Conservation (phyloP, 2,797 vertebrate genomes). For the Emydoidea blandingii region DNA sequence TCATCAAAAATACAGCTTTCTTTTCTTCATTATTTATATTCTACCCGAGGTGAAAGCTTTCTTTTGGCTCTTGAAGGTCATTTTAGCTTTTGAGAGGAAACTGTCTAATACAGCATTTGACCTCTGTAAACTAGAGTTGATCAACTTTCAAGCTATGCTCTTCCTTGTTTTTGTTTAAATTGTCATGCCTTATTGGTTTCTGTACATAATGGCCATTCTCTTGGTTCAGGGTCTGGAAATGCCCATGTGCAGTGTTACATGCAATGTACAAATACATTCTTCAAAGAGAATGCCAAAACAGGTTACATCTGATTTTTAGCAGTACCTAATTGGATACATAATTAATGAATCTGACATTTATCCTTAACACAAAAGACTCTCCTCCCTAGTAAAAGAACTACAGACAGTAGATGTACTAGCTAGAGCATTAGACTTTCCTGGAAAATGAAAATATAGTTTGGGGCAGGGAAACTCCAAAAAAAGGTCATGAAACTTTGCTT, state of each 20-base stretch:
- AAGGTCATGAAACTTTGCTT: constrained; percentile 8
- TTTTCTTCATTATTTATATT: constrained; percentile 16
- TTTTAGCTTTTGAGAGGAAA: constrained; percentile 51
- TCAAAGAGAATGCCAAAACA: constrained; percentile 78
- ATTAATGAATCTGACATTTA: constrained; percentile 76
- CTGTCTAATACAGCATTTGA: constrained; percentile 39
- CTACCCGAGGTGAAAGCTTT: constrained; percentile 59
- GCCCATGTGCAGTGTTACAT: constrained; percentile 60
- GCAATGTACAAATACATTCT: constrained; percentile 72
- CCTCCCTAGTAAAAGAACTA: constrained; percentile 55
- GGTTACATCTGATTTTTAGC: constrained; percentile 71
- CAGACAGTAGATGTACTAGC: constrained; percentile 19
- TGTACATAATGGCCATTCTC: constrained; percentile 62
- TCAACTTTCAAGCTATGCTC: constrained; percentile 45
- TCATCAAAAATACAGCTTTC: constrained; percentile 39
- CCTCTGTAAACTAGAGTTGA: constrained; percentile 45
- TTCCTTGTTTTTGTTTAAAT: constrained; percentile 66
- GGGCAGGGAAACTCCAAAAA: neutral
- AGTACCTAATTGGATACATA: constrained; percentile 74
- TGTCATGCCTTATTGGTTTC: constrained; percentile 47
- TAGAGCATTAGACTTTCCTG: neutral
- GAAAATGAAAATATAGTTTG: constrained; percentile 16
- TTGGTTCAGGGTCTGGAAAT: constrained; percentile 64
- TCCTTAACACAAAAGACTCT: constrained; percentile 70
- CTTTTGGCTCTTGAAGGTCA: constrained; percentile 56